Percentiles rank a stretch among this genome's conserved stretches.
These are phyloP conservation scores for Sarcophaga peregrina DNA, from an alignment of 1,140 invertebrate species.

Conservation along the genomic window DNA sequence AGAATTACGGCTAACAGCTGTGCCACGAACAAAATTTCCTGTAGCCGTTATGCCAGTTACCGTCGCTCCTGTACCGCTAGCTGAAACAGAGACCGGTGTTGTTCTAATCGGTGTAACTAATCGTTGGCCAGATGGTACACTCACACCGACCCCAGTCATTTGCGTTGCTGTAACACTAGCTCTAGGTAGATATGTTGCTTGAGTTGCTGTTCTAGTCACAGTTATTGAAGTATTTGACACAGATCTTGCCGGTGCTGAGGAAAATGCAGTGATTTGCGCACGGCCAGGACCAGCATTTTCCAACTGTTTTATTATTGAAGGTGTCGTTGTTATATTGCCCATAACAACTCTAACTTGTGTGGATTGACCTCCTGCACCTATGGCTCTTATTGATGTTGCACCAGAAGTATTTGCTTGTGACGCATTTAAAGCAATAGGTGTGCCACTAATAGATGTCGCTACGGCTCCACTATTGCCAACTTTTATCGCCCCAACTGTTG, in stretches of 20 bases:
- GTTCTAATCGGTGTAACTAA: slow-evolving; percentile 58
- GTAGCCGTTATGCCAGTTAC: slow-evolving; percentile 53
- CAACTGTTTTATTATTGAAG: slow-evolving; percentile 60
- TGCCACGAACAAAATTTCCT: slow-evolving; percentile 57
- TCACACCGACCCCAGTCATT: slow-evolving; percentile 56
- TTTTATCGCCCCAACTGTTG: slow-evolving; percentile 57
- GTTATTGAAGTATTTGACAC: slow-evolving; percentile 64
- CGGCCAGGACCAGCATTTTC: slow-evolving; percentile 60
- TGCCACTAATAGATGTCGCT: slow-evolving; percentile 52
- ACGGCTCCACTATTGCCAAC: slow-evolving; percentile 53
- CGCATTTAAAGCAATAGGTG: slow-evolving; percentile 56
- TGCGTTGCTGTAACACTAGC: slow-evolving; percentile 61
- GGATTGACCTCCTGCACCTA: slow-evolving; percentile 60
- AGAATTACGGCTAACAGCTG: slow-evolving; percentile 50
- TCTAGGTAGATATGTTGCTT: slow-evolving; percentile 60
- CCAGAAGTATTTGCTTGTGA: slow-evolving; percentile 51
- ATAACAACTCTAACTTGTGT: slow-evolving; percentile 64
- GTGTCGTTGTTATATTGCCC: slow-evolving; percentile 46
- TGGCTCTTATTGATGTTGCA: slow-evolving; percentile 59
- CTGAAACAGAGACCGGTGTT: slow-evolving; percentile 48
- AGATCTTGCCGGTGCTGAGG: slow-evolving; percentile 55
- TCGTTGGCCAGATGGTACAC: slow-evolving; percentile 53
- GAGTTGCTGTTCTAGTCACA: slow-evolving; percentile 59
- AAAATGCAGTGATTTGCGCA: slow-evolving; percentile 64
- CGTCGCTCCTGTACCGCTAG: slow-evolving; percentile 45